These are phyloP conservation scores for Parazoanthus darwini DNA, from an alignment of 92 coral and sea anemone genomes.

Conservation along the genomic window DNA sequence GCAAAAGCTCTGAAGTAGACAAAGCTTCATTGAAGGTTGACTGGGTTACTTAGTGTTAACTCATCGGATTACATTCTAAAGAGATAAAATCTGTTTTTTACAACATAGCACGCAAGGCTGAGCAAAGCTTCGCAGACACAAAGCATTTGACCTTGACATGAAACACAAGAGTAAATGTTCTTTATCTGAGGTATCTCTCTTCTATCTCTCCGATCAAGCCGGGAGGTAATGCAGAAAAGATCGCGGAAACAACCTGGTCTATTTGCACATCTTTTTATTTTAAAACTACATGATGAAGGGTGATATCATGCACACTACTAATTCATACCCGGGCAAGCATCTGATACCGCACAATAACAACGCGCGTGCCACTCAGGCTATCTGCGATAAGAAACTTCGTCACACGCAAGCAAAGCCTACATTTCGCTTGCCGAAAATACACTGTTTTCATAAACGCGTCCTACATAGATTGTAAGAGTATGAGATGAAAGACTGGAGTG, in stretches of 20 bases:
- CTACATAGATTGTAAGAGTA: no score
- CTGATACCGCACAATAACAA: not conserved
- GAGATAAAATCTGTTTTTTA: conserved; percentile 36
- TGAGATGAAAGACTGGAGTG: no score
- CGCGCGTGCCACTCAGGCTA: not conserved
- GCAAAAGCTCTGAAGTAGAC: conserved; percentile 26
- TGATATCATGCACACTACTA: not conserved
- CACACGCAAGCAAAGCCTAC: conserved; percentile 8
- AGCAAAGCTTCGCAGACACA: conserved; percentile 6
- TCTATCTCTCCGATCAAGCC: conserved; percentile 39
- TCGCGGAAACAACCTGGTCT: conserved; percentile 20
- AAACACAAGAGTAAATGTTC: not conserved
- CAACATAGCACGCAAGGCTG: conserved; percentile 31
- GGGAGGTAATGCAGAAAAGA: conserved; percentile 39
- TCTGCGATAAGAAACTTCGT: conserved; percentile 18
- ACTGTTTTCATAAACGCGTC: no score
- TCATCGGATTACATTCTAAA: conserved; percentile 43
- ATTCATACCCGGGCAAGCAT: not conserved
- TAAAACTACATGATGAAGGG: not conserved
- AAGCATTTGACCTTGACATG: conserved; percentile 37
- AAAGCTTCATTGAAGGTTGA: conserved; percentile 31
- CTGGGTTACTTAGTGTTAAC: conserved; percentile 10
- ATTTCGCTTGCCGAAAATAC: not conserved
- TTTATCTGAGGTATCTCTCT: conserved; percentile 17
- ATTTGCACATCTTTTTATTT: conserved; percentile 8